These are phyloP conservation scores for Drosophila insularis DNA, from an alignment of 1,140 invertebrate genomes.

Conservation along the genomic window DNA sequence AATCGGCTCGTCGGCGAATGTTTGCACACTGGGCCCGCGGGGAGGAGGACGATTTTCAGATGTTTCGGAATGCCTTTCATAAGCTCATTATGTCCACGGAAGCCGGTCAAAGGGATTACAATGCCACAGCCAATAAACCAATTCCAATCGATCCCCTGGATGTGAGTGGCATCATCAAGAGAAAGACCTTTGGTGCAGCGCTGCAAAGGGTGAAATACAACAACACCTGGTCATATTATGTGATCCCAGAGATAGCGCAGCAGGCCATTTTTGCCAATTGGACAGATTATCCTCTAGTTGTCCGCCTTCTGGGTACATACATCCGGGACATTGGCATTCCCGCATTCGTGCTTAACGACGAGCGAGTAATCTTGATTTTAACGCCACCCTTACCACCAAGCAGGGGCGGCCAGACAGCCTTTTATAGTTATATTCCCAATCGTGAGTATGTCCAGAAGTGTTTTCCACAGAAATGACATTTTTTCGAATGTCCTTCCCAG, in stretches of 20 bases:
- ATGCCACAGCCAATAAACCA: constrained; percentile 46
- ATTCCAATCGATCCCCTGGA: constrained; percentile 70
- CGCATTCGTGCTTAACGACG: constrained; percentile 63
- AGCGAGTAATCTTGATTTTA: constrained; percentile 70
- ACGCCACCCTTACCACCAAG: constrained; percentile 74
- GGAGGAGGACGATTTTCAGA: constrained; percentile 66
- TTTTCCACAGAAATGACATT: not conserved
- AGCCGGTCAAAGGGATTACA: constrained; percentile 54
- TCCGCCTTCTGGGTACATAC: constrained; percentile 66
- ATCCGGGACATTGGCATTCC: constrained; percentile 73
- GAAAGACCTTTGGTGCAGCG: constrained; percentile 61
- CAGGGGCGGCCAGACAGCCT: constrained; percentile 48
- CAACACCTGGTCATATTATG: constrained; percentile 70
- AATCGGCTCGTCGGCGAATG: constrained; percentile 74
- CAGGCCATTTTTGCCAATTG: constrained; percentile 72
- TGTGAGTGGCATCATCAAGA: constrained; percentile 42
- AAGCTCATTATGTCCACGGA: constrained; percentile 63
- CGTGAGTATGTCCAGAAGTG: constrained; percentile 47
- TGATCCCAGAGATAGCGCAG: constrained; percentile 74
- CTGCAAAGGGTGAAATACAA: constrained; percentile 70
- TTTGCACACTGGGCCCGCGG: constrained; percentile 79
- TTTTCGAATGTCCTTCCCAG: constrained; percentile 81
- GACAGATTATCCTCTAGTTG: constrained; percentile 65
- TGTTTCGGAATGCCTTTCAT: constrained; percentile 64
- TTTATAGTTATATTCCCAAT: constrained; percentile 72